phyloP scores from a whole-genome alignment of 2,797 vertebrate genomes.

The Xerus rutilus region DNA sequence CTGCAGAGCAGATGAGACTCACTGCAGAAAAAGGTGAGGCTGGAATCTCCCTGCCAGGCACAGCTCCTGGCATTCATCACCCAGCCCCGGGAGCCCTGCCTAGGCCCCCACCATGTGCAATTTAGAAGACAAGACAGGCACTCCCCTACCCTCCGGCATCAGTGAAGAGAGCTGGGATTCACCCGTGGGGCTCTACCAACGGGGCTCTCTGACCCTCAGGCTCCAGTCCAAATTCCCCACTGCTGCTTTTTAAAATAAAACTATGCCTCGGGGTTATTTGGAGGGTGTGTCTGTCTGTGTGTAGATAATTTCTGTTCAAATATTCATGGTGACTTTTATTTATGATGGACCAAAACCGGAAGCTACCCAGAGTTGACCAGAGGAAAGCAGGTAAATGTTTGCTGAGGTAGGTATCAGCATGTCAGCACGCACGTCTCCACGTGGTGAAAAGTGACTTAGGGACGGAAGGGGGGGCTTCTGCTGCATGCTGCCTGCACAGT shows the following conservation, averaged over 20 bases:
- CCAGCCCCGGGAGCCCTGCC: neutral
- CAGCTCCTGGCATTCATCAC: fast-evolving
- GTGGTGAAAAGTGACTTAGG: fast-evolving
- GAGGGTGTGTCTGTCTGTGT: neutral
- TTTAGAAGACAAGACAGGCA: too few relatives aligned
- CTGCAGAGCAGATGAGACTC: neutral
- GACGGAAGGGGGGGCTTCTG: fast-evolving
- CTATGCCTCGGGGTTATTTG: neutral
- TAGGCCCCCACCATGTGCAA: fast-evolving
- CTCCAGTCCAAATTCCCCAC: neutral
- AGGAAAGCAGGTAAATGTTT: neutral
- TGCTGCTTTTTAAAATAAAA: neutral
- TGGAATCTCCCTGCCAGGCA: neutral
- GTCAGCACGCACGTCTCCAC: too few relatives aligned
- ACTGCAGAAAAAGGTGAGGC: too few relatives aligned
- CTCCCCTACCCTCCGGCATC: too few relatives aligned
- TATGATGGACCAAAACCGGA: neutral
- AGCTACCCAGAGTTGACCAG: neutral
- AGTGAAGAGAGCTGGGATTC: fast-evolving
- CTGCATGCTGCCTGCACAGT: fast-evolving
- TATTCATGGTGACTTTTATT: neutral
- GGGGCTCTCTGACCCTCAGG: neutral
- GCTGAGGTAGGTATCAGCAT: too few relatives aligned
- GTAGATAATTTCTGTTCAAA: neutral
- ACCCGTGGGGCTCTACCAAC: fast-evolving